Base-by-base conservation (phyloP, 2,888 invertebrate genomes). In the Notodonta dromedarius region DNA sequence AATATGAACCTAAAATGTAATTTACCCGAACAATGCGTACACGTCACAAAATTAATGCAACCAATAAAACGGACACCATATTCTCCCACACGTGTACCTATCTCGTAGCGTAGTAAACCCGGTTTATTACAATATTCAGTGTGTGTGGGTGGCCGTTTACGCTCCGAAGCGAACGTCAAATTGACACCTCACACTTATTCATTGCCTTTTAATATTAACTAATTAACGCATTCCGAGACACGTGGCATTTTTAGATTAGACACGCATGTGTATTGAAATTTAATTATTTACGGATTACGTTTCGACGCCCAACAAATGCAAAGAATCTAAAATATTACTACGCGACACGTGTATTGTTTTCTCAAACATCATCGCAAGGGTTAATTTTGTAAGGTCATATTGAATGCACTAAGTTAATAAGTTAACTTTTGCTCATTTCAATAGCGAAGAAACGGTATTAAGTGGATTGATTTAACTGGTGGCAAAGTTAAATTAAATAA, bases 91-190 rank as follows among this genome's bases (percentile, higher is more conserved):
- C 32, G 9, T 14, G 48, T 14, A 24, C n/a, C 7, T 24, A 2
- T 24, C 24, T 51, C 51, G 24, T 51, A 11, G 11, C 24, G 4
- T 48, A 48, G 48, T 7, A 6, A n/a, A n/a, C 48, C 48, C 24
- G 53, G 50, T 60, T 58, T 57, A 54, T 46, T 52, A 53, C 54
- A 13, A 24, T 32, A 13, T 60, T 39, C 12, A 32, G 52, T 32
- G 32, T 32, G 46, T 46, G 59, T 65, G 65, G 51, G 65, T 63
- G 52, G 61, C 48, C 59, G 35, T 63, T 67, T 63, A 65, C 65
- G 60, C 60, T 39, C 46, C 52, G 52, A 63, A 64, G 64, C 62
- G 55, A 48, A 46, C 55, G 52, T 58, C 60, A 60, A 66, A 59
- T 53, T 63, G 40, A 50, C 56, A 67, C 48, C 12, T 69, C 46